These are phyloP conservation scores for Trichonephila clavata DNA, from an alignment of 1,140 invertebrate genomes.

Conservation along the genomic window DNA sequence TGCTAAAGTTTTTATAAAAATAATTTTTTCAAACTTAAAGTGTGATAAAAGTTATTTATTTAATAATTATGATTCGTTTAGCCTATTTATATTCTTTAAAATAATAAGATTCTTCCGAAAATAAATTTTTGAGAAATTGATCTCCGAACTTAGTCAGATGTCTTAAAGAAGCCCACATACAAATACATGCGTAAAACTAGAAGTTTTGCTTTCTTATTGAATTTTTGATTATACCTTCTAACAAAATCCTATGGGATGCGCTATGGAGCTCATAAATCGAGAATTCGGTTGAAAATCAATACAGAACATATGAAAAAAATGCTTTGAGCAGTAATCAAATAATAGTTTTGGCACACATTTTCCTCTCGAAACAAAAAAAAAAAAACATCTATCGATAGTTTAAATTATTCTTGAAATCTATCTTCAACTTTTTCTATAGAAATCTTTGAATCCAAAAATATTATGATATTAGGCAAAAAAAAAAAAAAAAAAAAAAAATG, in stretches of 20 bases:
- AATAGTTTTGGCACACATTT: conserved; percentile 12
- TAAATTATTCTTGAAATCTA: background rate
- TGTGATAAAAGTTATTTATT: no score
- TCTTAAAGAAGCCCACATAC: no score
- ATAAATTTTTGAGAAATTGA: no score
- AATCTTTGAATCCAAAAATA: background rate
- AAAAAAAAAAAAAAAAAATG: background rate
- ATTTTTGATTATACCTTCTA: background rate
- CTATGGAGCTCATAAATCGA: background rate
- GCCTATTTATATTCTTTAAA: no score
- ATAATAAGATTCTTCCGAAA: no score
- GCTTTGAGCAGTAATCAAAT: background rate
- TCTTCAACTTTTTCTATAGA: background rate
- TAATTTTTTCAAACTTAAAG: no score
- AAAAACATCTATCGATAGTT: conserved; percentile 4
- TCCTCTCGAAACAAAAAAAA: background rate
- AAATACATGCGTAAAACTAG: background rate
- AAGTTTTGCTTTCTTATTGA: background rate
- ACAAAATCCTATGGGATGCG: background rate
- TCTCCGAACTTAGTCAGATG: no score
- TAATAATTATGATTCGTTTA: no score
- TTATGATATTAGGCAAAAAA: no score
- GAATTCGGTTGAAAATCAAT: conserved; percentile 19
- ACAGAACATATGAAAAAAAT: background rate
- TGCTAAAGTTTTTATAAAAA: no score